Percentiles rank a stretch among this genome's conserved stretches.
phyloP scores from a whole-genome alignment of 2,888 invertebrate genomes.

The Pristionchus maxplancki region DNA sequence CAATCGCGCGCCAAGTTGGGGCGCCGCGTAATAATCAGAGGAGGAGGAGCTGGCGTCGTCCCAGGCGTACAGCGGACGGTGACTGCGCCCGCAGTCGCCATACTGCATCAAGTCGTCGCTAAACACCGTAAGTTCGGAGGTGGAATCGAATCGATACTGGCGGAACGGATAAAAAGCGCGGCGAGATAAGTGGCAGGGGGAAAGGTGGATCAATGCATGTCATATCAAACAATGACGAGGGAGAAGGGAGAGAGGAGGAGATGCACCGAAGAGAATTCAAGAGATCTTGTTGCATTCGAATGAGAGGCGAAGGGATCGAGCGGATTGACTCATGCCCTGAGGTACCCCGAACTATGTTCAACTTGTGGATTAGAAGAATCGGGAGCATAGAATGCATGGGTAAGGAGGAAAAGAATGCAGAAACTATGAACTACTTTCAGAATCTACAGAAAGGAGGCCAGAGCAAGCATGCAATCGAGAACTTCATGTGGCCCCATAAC shows the following conservation, averaged over 20 bases:
- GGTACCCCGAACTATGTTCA: neutral
- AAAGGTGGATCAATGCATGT: too few species aligned
- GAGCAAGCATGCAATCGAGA: too few species aligned
- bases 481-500: too few species aligned
- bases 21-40: neutral
- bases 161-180: neutral
- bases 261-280: conserved; percentile 14
- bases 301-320: neutral
- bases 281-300: neutral
- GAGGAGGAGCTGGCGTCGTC: conserved; percentile 18
- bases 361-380: too few species aligned
- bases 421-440: too few species aligned
- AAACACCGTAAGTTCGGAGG: neutral
- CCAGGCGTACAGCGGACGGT: conserved; percentile 26
- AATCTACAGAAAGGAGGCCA: too few species aligned
- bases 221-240: neutral
- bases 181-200: too few species aligned
- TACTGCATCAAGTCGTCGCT: conserved; percentile 19
- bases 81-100: neutral
- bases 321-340: neutral
- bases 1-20: neutral
- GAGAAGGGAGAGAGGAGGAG: neutral
- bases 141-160: neutral
- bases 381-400: too few species aligned
- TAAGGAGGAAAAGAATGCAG: too few species aligned